These are phyloP conservation scores for Liparis tanakae DNA, from an alignment of 2,797 vertebrate species.

Conservation along the genomic window DNA sequence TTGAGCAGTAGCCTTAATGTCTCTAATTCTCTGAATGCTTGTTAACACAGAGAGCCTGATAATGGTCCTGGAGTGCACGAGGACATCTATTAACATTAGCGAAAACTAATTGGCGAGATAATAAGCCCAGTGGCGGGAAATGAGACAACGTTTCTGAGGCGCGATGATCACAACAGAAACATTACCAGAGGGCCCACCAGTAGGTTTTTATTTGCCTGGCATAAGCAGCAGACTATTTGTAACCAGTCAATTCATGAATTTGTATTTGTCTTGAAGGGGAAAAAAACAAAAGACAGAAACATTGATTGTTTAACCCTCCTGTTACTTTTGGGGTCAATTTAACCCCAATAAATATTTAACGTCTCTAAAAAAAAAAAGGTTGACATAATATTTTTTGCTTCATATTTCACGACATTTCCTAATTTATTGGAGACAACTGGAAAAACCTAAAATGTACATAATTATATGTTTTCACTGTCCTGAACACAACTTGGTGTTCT, in stretches of 20 bases:
- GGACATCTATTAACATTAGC: conserved; percentile 82
- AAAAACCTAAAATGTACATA: too few relatives aligned
- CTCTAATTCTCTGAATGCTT: conserved; percentile 72
- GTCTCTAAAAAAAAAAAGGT: too few relatives aligned
- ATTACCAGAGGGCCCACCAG: conserved; percentile 33
- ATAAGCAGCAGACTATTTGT: conserved; percentile 24
- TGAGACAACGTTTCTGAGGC: conserved; percentile 76
- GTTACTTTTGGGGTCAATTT: too few relatives aligned
- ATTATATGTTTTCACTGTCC: too few relatives aligned
- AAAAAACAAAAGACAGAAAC: not conserved
- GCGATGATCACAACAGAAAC: conserved; percentile 70
- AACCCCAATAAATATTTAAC: too few relatives aligned
- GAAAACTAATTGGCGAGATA: conserved; percentile 82
- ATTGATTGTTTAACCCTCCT: not conserved
- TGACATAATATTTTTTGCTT: too few relatives aligned
- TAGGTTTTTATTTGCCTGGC: conserved; percentile 34
- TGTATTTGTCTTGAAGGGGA: not conserved
- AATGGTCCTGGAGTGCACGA: conserved; percentile 79
- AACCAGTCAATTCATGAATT: not conserved
- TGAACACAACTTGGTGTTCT: too few relatives aligned
- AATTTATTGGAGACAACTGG: too few relatives aligned
- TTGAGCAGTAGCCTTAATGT: conserved; percentile 71
- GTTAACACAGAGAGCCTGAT: conserved; percentile 75
- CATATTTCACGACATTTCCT: too few relatives aligned
- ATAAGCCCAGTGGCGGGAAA: conserved; percentile 78